Conservation (phyloP, 2,888 invertebrate species). For the Dichetophora obliterata region DNA sequence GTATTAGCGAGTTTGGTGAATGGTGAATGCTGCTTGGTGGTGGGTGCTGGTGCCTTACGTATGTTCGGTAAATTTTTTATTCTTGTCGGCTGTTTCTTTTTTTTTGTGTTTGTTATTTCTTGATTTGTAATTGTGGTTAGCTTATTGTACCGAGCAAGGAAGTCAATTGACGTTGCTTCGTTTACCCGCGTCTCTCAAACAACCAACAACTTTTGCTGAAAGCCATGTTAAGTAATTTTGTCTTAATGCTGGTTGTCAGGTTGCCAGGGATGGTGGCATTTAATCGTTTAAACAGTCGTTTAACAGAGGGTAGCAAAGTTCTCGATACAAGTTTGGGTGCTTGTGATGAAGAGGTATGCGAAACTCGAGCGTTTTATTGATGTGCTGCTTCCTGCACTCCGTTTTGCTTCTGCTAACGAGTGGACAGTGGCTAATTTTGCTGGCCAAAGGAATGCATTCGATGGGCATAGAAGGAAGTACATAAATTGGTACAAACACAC, state of each 20-base stretch:
- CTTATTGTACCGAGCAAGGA: background rate
- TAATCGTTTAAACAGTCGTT: background rate
- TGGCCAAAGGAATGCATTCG: background rate
- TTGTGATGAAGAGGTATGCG: background rate
- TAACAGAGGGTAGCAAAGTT: background rate
- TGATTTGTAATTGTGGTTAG: background rate
- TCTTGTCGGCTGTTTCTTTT: too few relatives aligned
- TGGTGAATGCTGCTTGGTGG: too few relatives aligned
- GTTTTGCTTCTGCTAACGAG: background rate
- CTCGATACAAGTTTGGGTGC: background rate
- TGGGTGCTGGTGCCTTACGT: too few relatives aligned
- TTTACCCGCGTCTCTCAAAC: background rate
- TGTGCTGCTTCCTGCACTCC: background rate
- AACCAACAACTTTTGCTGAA: background rate
- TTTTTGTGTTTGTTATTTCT: too few relatives aligned
- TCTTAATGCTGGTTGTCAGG: background rate
- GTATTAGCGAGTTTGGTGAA: background rate
- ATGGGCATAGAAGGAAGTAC: too few relatives aligned
- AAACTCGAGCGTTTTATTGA: background rate
- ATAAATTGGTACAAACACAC: background rate
- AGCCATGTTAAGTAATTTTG: too few relatives aligned
- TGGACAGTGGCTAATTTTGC: conserved; percentile 7
- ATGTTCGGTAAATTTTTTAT: too few relatives aligned
- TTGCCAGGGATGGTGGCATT: background rate
- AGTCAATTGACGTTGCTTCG: background rate